Conservation (phyloP, 2,888 invertebrate genomes). For the Acleris literana region DNA sequence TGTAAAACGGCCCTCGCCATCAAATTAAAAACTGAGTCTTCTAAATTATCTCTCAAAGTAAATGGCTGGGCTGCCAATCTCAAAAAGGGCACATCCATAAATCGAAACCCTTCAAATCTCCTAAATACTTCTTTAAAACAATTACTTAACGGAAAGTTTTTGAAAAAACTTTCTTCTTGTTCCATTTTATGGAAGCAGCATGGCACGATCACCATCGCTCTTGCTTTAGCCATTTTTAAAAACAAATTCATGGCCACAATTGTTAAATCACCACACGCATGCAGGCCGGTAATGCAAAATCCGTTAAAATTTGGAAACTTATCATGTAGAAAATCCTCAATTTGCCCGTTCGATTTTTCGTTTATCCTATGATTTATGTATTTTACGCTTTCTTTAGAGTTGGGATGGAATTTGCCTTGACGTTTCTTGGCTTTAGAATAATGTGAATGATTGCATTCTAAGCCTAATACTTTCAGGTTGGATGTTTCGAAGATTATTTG, state of each 20-base stretch:
- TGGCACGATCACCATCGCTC: constrained; percentile 86
- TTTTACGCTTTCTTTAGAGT: constrained; percentile 80
- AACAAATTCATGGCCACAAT: constrained; percentile 87
- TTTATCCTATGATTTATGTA: constrained; percentile 84
- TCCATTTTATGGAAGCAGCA: constrained; percentile 91
- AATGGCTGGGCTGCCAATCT: constrained; percentile 89
- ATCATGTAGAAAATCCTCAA: constrained; percentile 65
- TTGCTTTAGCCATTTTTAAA: constrained; percentile 79
- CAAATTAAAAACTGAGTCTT: constrained; percentile 79
- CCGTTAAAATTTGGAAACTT: constrained; percentile 58
- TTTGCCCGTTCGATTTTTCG: constrained; percentile 71
- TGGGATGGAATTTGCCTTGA: constrained; percentile 80
- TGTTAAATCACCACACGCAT: constrained; percentile 91
- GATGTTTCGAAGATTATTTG: constrained; percentile 85
- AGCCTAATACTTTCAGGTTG: constrained; percentile 85
- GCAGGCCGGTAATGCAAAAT: constrained; percentile 85
- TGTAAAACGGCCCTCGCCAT: constrained; percentile 86
- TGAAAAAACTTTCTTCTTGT: constrained; percentile 63
- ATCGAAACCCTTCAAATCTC: constrained; percentile 59
- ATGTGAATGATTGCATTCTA: constrained; percentile 85
- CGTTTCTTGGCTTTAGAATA: constrained; percentile 83
- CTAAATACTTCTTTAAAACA: constrained; percentile 67
- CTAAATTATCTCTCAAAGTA: constrained; percentile 73
- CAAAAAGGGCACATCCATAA: constrained; percentile 86
- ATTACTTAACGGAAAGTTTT: constrained; percentile 87